Evolutionary conservation across 2,113 vertebrate genomes (phyloP).

Genomic region (Abramis brama): DNA sequence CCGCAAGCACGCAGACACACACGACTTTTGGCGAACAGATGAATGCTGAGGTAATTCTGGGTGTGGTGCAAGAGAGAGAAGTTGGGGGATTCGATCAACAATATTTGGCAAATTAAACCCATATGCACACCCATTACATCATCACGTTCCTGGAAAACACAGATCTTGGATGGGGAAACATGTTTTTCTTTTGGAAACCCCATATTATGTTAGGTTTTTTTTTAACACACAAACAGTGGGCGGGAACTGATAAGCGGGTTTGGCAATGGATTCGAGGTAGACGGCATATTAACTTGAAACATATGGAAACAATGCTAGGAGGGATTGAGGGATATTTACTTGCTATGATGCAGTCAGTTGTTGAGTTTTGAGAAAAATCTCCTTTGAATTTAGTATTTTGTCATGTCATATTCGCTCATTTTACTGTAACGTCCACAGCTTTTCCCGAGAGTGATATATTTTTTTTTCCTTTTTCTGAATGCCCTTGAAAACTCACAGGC

Average conservation of each 20-base stretch:
- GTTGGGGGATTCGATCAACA: constrained; percentile 7
- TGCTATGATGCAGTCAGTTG: too few relatives aligned
- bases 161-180: background rate
- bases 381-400: background rate
- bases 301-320: background rate
- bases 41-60: constrained; percentile 24
- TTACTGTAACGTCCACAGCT: constrained; percentile 14
- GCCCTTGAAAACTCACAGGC: constrained; percentile 31
- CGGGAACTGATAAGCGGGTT: background rate
- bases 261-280: too few relatives aligned
- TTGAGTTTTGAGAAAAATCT: background rate
- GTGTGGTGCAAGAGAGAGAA: constrained; percentile 4
- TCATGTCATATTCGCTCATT: constrained; percentile 11
- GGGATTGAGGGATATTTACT: background rate
- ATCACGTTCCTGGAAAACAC: background rate
- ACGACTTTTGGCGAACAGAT: background rate
- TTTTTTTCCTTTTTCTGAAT: constrained; percentile 7
- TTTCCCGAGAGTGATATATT: constrained; percentile 8
- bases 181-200: background rate
- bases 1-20: background rate
- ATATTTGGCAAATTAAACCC: constrained; percentile 7
- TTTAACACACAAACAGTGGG: background rate
- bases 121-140: constrained; percentile 12
- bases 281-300: background rate
- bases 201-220: background rate